A percentile compares a stretch with the other conserved stretches of the same genome.
Conservation (phyloP, 2,113 vertebrate species). For the Poeciliopsis prolifica region DNA sequence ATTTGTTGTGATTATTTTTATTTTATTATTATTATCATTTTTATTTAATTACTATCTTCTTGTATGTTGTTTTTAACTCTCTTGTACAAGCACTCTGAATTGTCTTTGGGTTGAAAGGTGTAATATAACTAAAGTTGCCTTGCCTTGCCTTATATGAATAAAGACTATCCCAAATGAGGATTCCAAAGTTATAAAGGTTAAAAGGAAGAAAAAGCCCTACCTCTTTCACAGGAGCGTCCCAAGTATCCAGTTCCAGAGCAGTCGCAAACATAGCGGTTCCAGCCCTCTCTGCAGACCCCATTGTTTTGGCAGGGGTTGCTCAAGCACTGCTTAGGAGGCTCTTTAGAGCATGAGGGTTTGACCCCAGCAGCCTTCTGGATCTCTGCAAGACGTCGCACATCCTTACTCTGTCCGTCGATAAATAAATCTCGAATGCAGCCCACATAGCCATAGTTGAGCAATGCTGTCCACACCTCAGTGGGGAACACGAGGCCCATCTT, state of each 20-base stretch:
- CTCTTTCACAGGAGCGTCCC: constrained; percentile 95
- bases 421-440: constrained; percentile 98
- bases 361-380: constrained; percentile 93
- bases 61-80: too few species aligned
- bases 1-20: too few species aligned
- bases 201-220: constrained; percentile 73
- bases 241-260: constrained; percentile 95
- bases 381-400: constrained; percentile 94
- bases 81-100: too few species aligned
- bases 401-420: constrained; percentile 97
- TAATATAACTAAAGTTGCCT: too few species aligned
- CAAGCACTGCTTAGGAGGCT: constrained; percentile 94
- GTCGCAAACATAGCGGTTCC: constrained; percentile 98
- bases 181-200: background rate
- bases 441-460: constrained; percentile 98
- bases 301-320: constrained; percentile 97
- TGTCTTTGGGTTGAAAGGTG: too few species aligned
- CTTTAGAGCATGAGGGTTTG: constrained; percentile 95
- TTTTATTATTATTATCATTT: too few species aligned
- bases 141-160: too few species aligned
- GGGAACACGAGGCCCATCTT: constrained; percentile 93
- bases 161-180: background rate
- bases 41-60: too few species aligned
- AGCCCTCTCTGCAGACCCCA: constrained; percentile 94
- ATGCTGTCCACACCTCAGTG: constrained; percentile 97